A percentile compares a stretch with the other conserved stretches of the same genome.
Evolutionary conservation across 2,888 invertebrate genomes (phyloP).

Genomic region (Acronicta aceris): DNA sequence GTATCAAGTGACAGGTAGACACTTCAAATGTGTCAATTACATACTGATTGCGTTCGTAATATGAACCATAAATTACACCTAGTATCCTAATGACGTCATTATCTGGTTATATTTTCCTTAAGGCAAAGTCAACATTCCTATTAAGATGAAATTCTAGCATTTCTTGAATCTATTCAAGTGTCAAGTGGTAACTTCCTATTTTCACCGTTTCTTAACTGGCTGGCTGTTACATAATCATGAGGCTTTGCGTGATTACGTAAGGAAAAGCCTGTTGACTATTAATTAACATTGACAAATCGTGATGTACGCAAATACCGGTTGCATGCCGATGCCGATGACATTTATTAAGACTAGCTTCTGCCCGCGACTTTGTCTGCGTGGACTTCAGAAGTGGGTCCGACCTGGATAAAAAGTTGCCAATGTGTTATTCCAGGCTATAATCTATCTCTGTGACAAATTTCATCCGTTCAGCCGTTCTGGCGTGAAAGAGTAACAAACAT

Average conservation of each 20-base stretch:
- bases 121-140: slow-evolving; percentile 27
- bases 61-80: slow-evolving; percentile 12
- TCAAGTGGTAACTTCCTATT: slow-evolving; percentile 55
- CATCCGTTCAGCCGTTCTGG: no score
- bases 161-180: slow-evolving; percentile 41
- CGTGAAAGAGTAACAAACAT: no score
- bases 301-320: slow-evolving; percentile 28
- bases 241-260: slow-evolving; percentile 44
- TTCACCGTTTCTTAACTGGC: slow-evolving; percentile 45
- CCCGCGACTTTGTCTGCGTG: no score
- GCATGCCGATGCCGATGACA: slow-evolving; percentile 11
- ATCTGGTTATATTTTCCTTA: slow-evolving; percentile 30
- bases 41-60: slow-evolving; percentile 30
- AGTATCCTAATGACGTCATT: slow-evolving; percentile 34
- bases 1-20: slow-evolving; percentile 30
- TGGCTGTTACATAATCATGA: slow-evolving; percentile 47
- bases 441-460: no score
- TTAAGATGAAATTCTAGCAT: slow-evolving; percentile 34
- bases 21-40: slow-evolving; percentile 42
- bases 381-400: no score
- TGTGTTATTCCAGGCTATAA: no score
- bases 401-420: no score
- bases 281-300: slow-evolving; percentile 50
- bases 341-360: no score
- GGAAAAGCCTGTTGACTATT: slow-evolving; percentile 33